phyloP scores from a whole-genome alignment of 2,888 invertebrate species.

The Osmoderma eremita region DNA sequence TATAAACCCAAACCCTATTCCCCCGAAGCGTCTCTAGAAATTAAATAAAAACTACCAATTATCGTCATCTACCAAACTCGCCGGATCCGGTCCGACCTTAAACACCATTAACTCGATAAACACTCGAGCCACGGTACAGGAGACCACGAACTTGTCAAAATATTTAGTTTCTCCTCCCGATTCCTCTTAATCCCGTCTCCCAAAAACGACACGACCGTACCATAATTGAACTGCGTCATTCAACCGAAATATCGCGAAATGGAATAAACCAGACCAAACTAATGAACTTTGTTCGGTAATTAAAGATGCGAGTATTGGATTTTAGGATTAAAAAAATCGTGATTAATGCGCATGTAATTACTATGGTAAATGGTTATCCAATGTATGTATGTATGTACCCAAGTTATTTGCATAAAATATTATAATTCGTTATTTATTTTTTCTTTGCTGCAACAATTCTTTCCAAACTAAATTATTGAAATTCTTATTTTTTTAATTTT shows the following conservation, averaged over 20 bases:
- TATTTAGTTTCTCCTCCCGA: constrained; percentile 31
- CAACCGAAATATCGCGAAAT: background rate
- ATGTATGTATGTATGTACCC: too few species aligned
- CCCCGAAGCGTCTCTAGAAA: constrained; percentile 5
- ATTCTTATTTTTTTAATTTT: too few species aligned
- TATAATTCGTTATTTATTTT: too few species aligned
- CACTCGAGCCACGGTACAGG: constrained; percentile 24
- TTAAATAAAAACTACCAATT: constrained; percentile 19
- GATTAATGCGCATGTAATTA: constrained; percentile 5
- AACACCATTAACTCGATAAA: constrained; percentile 34
- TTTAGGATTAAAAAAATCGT: background rate
- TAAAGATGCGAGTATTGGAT: background rate
- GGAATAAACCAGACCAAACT: background rate
- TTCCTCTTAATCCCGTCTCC: constrained; percentile 23
- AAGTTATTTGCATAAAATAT: too few species aligned
- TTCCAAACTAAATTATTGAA: too few species aligned
- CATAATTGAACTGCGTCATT: constrained; percentile 2
- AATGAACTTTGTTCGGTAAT: constrained; percentile 14
- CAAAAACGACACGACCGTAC: background rate
- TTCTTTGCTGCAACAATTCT: too few species aligned
- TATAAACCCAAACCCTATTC: constrained; percentile 4
- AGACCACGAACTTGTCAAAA: constrained; percentile 26
- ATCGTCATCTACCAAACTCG: constrained; percentile 22
- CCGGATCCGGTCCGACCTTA: constrained; percentile 27
- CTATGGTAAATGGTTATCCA: background rate